Evolutionary conservation across 2,797 vertebrate species (phyloP), one percentile per base, ranked within the genome.

Genomic region (Natrix natrix): DNA sequence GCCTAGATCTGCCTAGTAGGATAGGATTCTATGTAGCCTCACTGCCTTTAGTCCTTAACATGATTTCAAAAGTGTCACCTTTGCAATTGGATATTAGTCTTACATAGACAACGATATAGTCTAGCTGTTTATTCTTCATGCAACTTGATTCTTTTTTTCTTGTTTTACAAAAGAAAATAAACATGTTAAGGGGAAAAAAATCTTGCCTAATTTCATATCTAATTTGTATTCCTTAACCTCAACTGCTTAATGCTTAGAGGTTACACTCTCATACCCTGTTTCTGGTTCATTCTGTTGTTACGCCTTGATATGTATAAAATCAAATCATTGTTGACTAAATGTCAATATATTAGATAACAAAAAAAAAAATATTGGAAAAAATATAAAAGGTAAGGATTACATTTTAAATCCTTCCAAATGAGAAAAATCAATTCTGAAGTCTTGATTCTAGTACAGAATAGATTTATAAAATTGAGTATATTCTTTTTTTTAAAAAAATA

Each of bases 351-450:
- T 14, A 48, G 90, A 83, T 20, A 94, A 94, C 61, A 7, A n/a
- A 0, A 0, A 52, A 43, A 48, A 0, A 83, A 0, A 0, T 13
- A 89, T 0, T 0, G 74, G 87, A 22, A 43, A 37, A 91, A 91
- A 52, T 43, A 57, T 22, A 94, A n/a, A 13, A 48, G 22, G 94
- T 3, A 54, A 78, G 87, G 89, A 43, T 91, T 61, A n/a, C 86
- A 92, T 90, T 3, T n/a, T 90, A 32, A 86, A 63, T 61, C 43
- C 69, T 32, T 55, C 74, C 2, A 3, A 90, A 90, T 14, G 57
- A 63, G 55, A 63, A 89, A 63, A 92, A 55, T 56, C 24, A 26
- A 52, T 52, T 11, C 17, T 14, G 17, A 32, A 78, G 13, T 48
- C 37, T 83, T 83, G 17, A 48, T 78, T 60, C 26, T 20, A 17